Conservation (phyloP, 1,140 invertebrate genomes). For the Aethina tumida region DNA sequence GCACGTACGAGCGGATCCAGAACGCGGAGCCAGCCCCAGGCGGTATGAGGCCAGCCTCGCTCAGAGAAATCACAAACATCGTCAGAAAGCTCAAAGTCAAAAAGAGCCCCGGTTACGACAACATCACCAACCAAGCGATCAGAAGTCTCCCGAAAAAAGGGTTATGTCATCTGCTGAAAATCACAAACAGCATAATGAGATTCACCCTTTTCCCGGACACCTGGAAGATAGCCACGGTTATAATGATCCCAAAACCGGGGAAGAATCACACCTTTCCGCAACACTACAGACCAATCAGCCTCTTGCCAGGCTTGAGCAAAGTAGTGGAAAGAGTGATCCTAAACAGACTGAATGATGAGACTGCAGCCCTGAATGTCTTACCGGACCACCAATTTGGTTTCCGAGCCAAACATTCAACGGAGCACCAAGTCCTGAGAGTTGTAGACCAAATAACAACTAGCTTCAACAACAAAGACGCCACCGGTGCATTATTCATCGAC, state of each 20-base stretch:
- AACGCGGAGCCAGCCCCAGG: too few species aligned
- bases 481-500: slow-evolving; percentile 20
- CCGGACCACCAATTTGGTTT: slow-evolving; percentile 33
- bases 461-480: slow-evolving; percentile 27
- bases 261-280: slow-evolving; percentile 13
- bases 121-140: slow-evolving; percentile 5
- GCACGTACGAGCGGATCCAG: too few species aligned
- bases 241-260: slow-evolving; percentile 17
- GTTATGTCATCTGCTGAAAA: slow-evolving; percentile 12
- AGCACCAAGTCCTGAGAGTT: slow-evolving; percentile 30
- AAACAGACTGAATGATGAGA: too few species aligned
- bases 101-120: slow-evolving; percentile 12
- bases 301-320: slow-evolving; percentile 27
- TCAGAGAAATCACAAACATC: too few species aligned
- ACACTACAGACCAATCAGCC: slow-evolving; percentile 31
- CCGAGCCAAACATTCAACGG: slow-evolving; percentile 26
- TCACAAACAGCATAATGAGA: slow-evolving; percentile 12
- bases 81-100: too few species aligned
- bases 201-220: slow-evolving; percentile 14
- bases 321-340: slow-evolving; percentile 22
- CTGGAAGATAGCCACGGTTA: slow-evolving; percentile 20
- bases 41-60: too few species aligned
- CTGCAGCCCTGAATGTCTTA: background rate
- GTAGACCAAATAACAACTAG: slow-evolving; percentile 25
- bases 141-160: slow-evolving; percentile 15